Base-by-base conservation (phyloP, 2,113 vertebrate species). In the Spea multiplicata region DNA sequence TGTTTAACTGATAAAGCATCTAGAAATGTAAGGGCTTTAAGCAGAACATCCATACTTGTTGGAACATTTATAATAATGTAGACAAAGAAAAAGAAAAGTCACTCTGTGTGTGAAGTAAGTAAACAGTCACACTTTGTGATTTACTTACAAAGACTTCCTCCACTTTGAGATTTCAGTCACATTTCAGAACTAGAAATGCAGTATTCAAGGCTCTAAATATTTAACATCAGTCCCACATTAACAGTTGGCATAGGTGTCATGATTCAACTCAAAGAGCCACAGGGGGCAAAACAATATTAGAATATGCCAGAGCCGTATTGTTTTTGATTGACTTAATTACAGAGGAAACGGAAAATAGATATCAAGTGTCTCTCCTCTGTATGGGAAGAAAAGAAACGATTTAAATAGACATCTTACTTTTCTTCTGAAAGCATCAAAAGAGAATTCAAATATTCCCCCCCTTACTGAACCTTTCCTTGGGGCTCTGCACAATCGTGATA, bases 141-240 rank as follows among this genome's bases (percentile, higher is more conserved):
- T 82, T 76, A 73, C 85, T 84, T 84, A 80, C 81, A 84, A 88
- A 84, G 69, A 80, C 50, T 81, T 83, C 81, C 81, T 87, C 84
- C 84, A 84, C 84, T 88, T 88, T 86, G 84, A 84, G 85, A 85
- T 82, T 69, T 87, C 75, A 84, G 80, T 86, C 84, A 52, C 83
- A 86, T 83, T 88, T 88, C 83, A 86, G 55, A 86, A 88, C 76
- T 75, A 71, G 82, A 84, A 86, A 88, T 84, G 85, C 83, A 84
- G 86, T 53, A 71, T 81, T 65, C 74, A 79, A 83, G 84, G 83
- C 67, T 88, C 82, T 89, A 89, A 89, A 90, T 88, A 89, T 88
- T 90, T 89, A 89, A 89, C 89, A 84, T 83, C 85, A 82, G 83
- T 86, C 87, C 87, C 88, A 89, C 87, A 89, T 81, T 85, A 89